phyloP scores from a whole-genome alignment of 2,797 vertebrate genomes.

The Glossophaga mutica region DNA sequence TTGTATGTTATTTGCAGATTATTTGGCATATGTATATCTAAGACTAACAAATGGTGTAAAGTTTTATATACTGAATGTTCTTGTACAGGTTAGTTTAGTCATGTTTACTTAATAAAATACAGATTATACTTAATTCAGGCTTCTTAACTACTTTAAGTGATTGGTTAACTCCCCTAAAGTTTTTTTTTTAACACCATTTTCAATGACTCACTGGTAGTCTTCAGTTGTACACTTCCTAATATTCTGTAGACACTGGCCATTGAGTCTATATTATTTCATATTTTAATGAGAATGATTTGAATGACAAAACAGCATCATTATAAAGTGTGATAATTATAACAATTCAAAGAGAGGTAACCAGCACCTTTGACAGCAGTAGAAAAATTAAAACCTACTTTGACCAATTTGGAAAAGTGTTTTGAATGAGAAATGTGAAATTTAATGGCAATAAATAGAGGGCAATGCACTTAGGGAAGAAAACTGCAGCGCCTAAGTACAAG shows the following conservation, averaged over 20 bases:
- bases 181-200: not conserved
- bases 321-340: constrained; percentile 42
- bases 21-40: not conserved
- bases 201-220: not conserved
- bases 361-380: constrained; percentile 19
- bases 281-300: constrained; percentile 41
- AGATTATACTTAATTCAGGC: constrained; percentile 41
- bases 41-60: not conserved
- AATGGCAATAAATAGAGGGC: constrained; percentile 47
- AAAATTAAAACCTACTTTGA: constrained; percentile 59
- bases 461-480: constrained; percentile 35
- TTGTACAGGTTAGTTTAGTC: not conserved
- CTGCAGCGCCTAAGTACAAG: not conserved
- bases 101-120: constrained; percentile 49
- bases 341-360: constrained; percentile 13
- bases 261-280: constrained; percentile 6
- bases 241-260: not conserved
- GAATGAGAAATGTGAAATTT: constrained; percentile 44
- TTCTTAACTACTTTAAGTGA: constrained; percentile 14
- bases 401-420: constrained; percentile 43
- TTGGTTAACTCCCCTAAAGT: not conserved
- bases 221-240: not conserved
- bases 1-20: not conserved
- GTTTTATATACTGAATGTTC: not conserved
- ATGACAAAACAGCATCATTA: constrained; percentile 39